Base-by-base conservation (phyloP, 1,140 invertebrate genomes). In the Phenacoccus solenopsis region DNA sequence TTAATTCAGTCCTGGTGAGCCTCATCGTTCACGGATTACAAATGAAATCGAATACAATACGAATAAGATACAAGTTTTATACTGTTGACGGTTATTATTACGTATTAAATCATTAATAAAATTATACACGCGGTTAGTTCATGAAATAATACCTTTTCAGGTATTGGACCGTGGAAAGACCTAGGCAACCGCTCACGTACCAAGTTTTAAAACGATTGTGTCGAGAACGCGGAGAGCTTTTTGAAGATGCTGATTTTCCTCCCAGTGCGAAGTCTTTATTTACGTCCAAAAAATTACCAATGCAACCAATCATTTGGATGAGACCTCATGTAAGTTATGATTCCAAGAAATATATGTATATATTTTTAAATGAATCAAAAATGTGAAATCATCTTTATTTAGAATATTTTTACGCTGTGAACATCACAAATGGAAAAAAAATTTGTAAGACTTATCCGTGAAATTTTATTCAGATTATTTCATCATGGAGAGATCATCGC, bases 171-270 rank as follows among this genome's bases (percentile, higher is more conserved):
- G 80, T 81, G 22, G 84, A 85, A 74, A 74, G 83, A 67, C 80
- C 80, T 32, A 74, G 78, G 32, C 77, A 79, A 57, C 76, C 76
- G 27, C 74, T 75, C 3, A 82, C 78, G 75, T 84, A 84, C 74
- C 77, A 82, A 49, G 82, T 82, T 1, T 77, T 86, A 16, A 79
- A 80, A 68, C 75, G 84, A 70, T 75, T 80, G 5, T 86, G 85
- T 73, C 74, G 87, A 22, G 82, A 85, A 71, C 73, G 81, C 35
- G 84, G 83, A 2, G 76, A 79, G 3, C 78, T 89, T 13, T 90
- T 84, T 76, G 86, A 88, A 74, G 88, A 90, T 77, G 81, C 82
- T 1, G 87, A 89, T 71, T 89, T 89, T 77, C 81, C 84, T 12
- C 80, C 86, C 0, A 78, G 79, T 38, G 77, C 82, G 7, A 78